Base-by-base conservation (phyloP, 2,888 invertebrate genomes). In the Eilema sororculum region DNA sequence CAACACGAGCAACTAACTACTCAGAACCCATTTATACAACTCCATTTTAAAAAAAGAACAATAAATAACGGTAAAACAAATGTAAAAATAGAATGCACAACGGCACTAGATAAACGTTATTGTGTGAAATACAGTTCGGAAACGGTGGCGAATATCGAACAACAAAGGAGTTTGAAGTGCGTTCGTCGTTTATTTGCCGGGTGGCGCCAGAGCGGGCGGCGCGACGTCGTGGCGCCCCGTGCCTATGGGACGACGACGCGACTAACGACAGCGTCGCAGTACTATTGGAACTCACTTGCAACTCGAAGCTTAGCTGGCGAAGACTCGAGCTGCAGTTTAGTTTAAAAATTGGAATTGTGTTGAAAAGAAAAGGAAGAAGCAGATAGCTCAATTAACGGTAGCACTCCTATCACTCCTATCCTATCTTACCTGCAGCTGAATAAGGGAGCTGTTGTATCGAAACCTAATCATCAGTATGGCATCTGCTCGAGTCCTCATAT, bases 201-300 rank as follows among this genome's bases (percentile, higher is more conserved):
- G 81, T 75, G 85, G 86, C 85, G 87, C 86, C 82, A 73, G 67
- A 81, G 75, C 86, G 86, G 82, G 76, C 84, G 91, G 73, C 90
- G 91, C 91, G 92, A 72, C 92, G 89, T 80, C 85, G 81, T 86
- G 92, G 79, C 83, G 83, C 83, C 78, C 61, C 86, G 91, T 90
- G 90, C 90, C 83, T 76, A 77, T 22, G 56, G 33, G n/a, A 28
- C 56, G 60, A 52, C 68, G 87, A 87, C 88, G 87, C 76, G 59
- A 71, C 57, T 78, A 82, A 74, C n/a, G n/a, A 75, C 82, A 82
- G 80, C 72, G 10, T 28, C 73, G 71, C 69, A 60, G 72, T 86
- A 89, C 89, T 71, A 76, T n/a, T 16, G 74, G 5, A 78, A 81
- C 81, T 84, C 67, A 64, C 25, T 64, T n/a, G 6, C 10, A 52